Evolutionary conservation across 2,113 vertebrate genomes (phyloP).

Genomic region (Paramisgurnus dabryanus): DNA sequence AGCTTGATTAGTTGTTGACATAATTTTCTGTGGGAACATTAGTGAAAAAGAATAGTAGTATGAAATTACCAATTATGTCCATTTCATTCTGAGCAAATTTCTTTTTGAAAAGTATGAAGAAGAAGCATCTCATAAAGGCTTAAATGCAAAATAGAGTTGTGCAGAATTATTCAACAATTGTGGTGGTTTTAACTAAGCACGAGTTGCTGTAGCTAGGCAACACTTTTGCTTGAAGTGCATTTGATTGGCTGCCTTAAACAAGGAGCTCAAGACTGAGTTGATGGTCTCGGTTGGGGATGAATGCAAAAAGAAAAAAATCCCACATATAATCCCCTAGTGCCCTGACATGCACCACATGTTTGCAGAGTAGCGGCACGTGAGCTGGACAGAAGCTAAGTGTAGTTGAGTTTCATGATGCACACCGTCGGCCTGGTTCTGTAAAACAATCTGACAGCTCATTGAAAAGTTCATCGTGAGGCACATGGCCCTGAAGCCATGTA

Average conservation of each 20-base stretch:
- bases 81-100: background rate
- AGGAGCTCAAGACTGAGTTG: slow-evolving; percentile 42
- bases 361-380: slow-evolving; percentile 42
- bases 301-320: slow-evolving; percentile 34
- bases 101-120: slow-evolving; percentile 28
- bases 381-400: slow-evolving; percentile 19
- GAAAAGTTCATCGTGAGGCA: background rate
- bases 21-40: too few relatives aligned
- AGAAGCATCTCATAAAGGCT: slow-evolving; percentile 23
- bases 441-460: background rate
- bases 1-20: too few relatives aligned
- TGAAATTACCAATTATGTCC: background rate
- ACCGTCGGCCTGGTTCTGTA: background rate
- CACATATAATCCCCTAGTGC: slow-evolving; percentile 41
- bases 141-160: background rate
- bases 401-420: background rate
- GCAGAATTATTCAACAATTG: background rate
- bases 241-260: slow-evolving; percentile 45
- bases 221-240: slow-evolving; percentile 33
- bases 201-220: slow-evolving; percentile 60
- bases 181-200: slow-evolving; percentile 49
- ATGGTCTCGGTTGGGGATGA: slow-evolving; percentile 33
- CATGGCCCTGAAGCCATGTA: background rate
- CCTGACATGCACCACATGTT: slow-evolving; percentile 31
- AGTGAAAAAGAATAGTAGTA: too few relatives aligned